A percentile compares a stretch with the other conserved stretches of the same genome.
phyloP scores from a whole-genome alignment of 2,797 vertebrate species.

The Xyrichtys novacula region DNA sequence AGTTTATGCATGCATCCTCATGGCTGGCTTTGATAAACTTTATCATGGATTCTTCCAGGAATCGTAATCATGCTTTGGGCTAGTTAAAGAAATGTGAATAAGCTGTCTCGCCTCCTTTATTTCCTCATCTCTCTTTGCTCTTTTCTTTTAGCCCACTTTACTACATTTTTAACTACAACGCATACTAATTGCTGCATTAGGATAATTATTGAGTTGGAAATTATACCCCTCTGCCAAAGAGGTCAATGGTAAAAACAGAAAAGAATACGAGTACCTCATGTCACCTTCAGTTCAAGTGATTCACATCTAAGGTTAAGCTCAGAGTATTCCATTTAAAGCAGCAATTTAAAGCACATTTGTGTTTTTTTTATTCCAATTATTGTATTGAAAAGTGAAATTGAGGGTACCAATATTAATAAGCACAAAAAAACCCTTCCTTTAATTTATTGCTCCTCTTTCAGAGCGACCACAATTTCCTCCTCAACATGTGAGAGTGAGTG shows the following conservation, averaged over 20 bases:
- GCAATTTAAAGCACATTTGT: background rate
- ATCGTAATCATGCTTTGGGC: constrained; percentile 62
- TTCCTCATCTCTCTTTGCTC: constrained; percentile 15
- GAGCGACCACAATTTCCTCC: background rate
- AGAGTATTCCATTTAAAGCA: background rate
- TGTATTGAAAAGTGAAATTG: background rate
- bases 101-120: constrained; percentile 35
- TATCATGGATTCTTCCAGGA: constrained; percentile 60
- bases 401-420: background rate
- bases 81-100: constrained; percentile 54
- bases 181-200: constrained; percentile 2
- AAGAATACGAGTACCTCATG: background rate
- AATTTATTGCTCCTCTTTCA: constrained; percentile 15
- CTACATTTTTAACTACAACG: background rate
- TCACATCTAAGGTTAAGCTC: background rate
- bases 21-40: constrained; percentile 65
- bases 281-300: background rate
- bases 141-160: constrained; percentile 1
- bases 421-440: constrained; percentile 2
- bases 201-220: background rate
- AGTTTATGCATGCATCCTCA: constrained; percentile 55
- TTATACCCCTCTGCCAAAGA: background rate
- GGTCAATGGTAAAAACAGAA: background rate
- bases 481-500: constrained; percentile 9
- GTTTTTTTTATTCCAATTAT: constrained; percentile 1